Evolutionary conservation across 2,888 invertebrate genomes (phyloP), one percentile per base, ranked within the genome.

Genomic region (Leptinotarsa peninsularis): DNA sequence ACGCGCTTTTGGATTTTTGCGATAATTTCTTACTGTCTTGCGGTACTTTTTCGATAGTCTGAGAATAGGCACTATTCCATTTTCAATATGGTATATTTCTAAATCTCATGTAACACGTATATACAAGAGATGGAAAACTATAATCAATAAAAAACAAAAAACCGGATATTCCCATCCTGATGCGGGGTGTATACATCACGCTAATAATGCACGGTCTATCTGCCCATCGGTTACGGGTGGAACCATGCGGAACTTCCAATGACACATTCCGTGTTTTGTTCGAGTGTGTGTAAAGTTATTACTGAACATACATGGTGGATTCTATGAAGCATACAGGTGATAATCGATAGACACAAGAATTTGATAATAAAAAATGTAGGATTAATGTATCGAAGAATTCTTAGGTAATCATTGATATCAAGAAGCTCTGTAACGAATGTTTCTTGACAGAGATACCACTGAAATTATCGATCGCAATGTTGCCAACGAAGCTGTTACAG

Each of bases 81-180:
- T 17, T 52, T 52, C 52, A 52, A 4, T 4, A 15, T 52, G 15
- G 17, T 17, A 18, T 58, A 58, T 58, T 58, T 58, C 21, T 33
- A 33, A 33, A 33, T 33, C 63, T 27, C 63, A 63, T 33, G 33
- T 43, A 17, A 27, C 27, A 63, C 33, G 63, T 63, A 60, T 13
- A 15, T 60, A 63, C 7, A 43, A 63, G 67, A 71, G 56, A 21
- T 67, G 60, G 71, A 52, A 80, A 76, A 72, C 71, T 67, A 56
- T 58, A 63, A 60, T 67, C 49, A 66, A 27, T 63, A 63, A 63
- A 33, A 27, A 71, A 78, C 80, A 80, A 81, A 75, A 77, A 77
- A 79, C 83, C 83, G 85, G 85, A 86, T 84, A 80, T 79, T 75
- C 72, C 81, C 84, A 84, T 85, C 85, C 85, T 84, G 84, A 74